A percentile compares a stretch with the other conserved stretches of the same genome.
These are phyloP conservation scores for Perca schrenkii DNA, from an alignment of 2,113 vertebrate genomes.

Conservation along the genomic window DNA sequence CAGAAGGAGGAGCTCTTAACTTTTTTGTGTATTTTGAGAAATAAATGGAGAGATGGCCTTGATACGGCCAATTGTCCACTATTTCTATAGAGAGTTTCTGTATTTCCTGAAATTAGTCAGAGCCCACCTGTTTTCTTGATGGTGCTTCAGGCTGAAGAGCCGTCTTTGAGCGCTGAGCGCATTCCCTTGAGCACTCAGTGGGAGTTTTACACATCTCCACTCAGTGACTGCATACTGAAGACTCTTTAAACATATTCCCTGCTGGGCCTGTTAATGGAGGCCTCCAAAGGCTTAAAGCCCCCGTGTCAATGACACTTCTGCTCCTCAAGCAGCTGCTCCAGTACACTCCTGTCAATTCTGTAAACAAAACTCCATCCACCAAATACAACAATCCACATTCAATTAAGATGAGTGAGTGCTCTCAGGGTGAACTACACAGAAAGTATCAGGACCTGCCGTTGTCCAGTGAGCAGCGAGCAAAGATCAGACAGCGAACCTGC, in stretches of 20 bases:
- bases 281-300: conserved; percentile 63
- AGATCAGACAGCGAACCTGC: conserved; percentile 69
- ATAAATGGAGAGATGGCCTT: conserved; percentile 76
- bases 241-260: conserved; percentile 73
- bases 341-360: conserved; percentile 17
- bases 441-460: conserved; percentile 58
- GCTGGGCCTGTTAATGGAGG: conserved; percentile 78
- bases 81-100: conserved; percentile 68
- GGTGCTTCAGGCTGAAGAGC: conserved; percentile 50
- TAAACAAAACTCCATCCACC: conserved; percentile 53
- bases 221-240: conserved; percentile 66
- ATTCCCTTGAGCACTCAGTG: conserved; percentile 68
- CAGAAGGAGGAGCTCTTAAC: conserved; percentile 65
- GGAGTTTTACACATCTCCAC: conserved; percentile 73
- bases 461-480: conserved; percentile 76
- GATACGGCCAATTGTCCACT: conserved; percentile 76
- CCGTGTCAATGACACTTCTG: conserved; percentile 69
- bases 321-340: conserved; percentile 59
- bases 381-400: conserved; percentile 30
- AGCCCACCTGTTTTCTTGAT: conserved; percentile 70
- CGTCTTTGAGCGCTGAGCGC: conserved; percentile 19
- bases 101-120: conserved; percentile 72
- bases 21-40: conserved; percentile 75
- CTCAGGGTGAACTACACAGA: conserved; percentile 42
- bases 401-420: conserved; percentile 57